Evolutionary conservation across 2,113 vertebrate genomes (phyloP), one percentile per base, ranked within the genome.

Genomic region (Oostethus manadensis): DNA sequence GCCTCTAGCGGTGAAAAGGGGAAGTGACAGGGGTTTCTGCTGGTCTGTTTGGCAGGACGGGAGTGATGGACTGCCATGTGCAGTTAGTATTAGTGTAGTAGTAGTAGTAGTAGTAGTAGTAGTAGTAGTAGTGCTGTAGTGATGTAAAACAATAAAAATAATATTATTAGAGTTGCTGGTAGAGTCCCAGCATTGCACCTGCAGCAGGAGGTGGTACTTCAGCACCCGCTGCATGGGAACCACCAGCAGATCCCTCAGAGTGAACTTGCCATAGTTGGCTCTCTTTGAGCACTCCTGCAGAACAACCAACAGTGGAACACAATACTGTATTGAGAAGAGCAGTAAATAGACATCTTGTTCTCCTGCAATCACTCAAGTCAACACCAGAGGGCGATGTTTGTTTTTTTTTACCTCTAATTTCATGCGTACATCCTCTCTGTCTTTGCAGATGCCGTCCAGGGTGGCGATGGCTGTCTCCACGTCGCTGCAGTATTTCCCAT

Each of bases 171-270:
- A n/a, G n/a, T n/a, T n/a, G n/a, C n/a, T 15, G 40, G 40, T 10
- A 8, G 23, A 23, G 22, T 14, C 1, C 3, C 8, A 58, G 16
- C 22, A 45, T 13, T 14, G 23, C 84, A 98, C 97, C 94, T 99
- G 97, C 40, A 99, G 89, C 42, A 99, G 91, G 17, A 99, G 90
- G 50, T 94, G 97, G 55, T 99, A 99, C 73, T 99, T 99, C 20
- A 99, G 72, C 22, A 99, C 96, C 67, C 97, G 91, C 71, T 99
- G 97, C 96, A 99, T 99, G 0, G 97, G 97, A 64, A 99, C 97
- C 22, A 99, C 95, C 11, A 99, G 89, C 18, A 99, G 90, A 82
- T 99, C 97, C 49, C 97, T 84, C 74, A 99, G 82, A 0, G 94
- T 98, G 73, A 99, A 98, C 64, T 97, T 98, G 42, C 96, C 97